Evolutionary conservation across 2,797 vertebrate species (phyloP).

Genomic region (Ambastaia sidthimunki): DNA sequence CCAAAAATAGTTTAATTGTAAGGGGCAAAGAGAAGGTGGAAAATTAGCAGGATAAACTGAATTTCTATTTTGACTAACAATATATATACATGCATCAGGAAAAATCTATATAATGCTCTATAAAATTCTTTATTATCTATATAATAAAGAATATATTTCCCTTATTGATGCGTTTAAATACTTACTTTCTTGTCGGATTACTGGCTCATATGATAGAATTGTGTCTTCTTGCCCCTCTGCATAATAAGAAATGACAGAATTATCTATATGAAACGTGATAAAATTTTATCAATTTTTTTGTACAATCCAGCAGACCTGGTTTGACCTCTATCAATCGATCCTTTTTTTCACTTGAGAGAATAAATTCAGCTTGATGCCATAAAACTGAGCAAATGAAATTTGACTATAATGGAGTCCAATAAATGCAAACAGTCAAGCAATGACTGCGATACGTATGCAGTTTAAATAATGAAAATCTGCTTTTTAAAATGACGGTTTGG

Average conservation of each 20-base stretch:
- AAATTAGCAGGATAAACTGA: too few species aligned
- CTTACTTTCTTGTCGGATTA: conserved; percentile 99
- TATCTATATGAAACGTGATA: conserved; percentile 15
- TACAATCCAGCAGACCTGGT: conserved; percentile 3
- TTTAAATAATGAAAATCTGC: background rate
- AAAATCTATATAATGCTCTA: background rate
- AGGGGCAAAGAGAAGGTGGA: background rate
- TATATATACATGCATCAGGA: background rate
- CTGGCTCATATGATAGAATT: conserved; percentile 97
- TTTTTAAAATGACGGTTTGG: background rate
- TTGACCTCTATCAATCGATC: background rate
- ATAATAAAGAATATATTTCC: background rate
- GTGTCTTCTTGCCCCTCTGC: conserved; percentile 98
- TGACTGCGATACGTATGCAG: background rate
- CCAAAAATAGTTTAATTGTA: background rate
- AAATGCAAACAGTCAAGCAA: conserved; percentile 11
- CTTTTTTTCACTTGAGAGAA: background rate
- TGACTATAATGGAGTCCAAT: conserved; percentile 8
- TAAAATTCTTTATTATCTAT: too few species aligned
- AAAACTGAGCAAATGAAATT: background rate
- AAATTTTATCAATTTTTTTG: background rate
- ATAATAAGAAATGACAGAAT: conserved; percentile 59
- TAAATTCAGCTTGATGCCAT: background rate
- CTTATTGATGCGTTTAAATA: conserved; percentile 46
- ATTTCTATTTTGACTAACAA: background rate